Percentiles rank a stretch among this genome's conserved stretches.
Evolutionary conservation across 2,797 vertebrate species (phyloP).

Genomic region (Alfaro cultratus): DNA sequence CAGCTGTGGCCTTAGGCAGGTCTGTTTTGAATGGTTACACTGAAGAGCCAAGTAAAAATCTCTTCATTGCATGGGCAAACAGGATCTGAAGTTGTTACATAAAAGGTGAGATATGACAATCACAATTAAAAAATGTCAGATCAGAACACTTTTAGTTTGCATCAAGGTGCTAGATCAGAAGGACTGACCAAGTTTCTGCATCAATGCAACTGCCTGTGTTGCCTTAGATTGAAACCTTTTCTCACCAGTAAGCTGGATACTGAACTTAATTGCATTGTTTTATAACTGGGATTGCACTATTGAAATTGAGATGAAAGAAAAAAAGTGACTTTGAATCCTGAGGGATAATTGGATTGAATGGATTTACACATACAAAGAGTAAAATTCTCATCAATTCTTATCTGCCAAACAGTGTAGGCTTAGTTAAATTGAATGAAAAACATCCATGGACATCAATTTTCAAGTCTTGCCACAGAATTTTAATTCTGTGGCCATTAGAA

Average conservation of each 20-base stretch:
- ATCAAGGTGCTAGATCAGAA: background rate
- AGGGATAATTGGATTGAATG: background rate
- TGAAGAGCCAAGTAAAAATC: slow-evolving; percentile 48
- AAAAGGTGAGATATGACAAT: slow-evolving; percentile 19
- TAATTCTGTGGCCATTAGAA: no score
- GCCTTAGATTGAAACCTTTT: background rate
- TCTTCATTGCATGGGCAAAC: slow-evolving; percentile 47
- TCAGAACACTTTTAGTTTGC: slow-evolving; percentile 6
- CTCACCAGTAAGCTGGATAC: background rate
- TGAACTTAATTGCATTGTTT: background rate
- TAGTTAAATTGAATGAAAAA: background rate
- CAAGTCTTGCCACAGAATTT: background rate
- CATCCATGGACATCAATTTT: background rate
- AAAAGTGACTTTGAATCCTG: background rate
- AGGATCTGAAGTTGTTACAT: slow-evolving; percentile 11
- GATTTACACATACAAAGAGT: background rate
- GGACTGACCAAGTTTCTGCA: background rate
- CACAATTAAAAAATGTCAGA: slow-evolving; percentile 7
- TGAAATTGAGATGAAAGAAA: background rate
- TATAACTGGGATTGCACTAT: background rate
- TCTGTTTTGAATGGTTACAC: slow-evolving; percentile 61
- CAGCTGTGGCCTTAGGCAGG: slow-evolving; percentile 70
- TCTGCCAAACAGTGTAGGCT: background rate
- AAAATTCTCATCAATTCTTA: background rate
- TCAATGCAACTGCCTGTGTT: background rate